Evolutionary conservation across 1,140 invertebrate species (phyloP).

Genomic region (Pollicipes pollicipes): DNA sequence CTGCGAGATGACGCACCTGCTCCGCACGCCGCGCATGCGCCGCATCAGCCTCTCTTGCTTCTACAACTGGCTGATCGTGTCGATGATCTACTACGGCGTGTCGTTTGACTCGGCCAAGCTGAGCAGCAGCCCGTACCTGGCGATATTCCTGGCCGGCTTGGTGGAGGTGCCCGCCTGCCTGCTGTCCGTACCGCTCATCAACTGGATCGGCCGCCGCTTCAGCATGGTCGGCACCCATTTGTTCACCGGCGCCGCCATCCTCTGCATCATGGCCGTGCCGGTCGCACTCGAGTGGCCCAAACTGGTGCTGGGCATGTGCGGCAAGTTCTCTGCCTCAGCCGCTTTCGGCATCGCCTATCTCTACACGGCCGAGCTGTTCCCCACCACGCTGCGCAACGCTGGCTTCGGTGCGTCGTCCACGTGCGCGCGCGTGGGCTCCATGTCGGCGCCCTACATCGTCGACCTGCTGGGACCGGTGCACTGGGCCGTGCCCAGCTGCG

Average conservation of each 20-base stretch:
- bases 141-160: slow-evolving; percentile 17
- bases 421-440: slow-evolving; percentile 53
- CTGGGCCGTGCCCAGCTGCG: neutral
- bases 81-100: slow-evolving; percentile 51
- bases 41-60: slow-evolving; percentile 52
- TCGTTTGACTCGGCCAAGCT: slow-evolving; percentile 58
- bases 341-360: slow-evolving; percentile 63
- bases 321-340: slow-evolving; percentile 61
- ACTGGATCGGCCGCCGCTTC: neutral
- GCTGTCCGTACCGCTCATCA: slow-evolving; percentile 6
- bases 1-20: slow-evolving; percentile 26
- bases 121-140: slow-evolving; percentile 15
- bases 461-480: slow-evolving; percentile 19
- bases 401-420: slow-evolving; percentile 59
- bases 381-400: slow-evolving; percentile 61
- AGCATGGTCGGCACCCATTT: neutral
- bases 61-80: slow-evolving; percentile 46
- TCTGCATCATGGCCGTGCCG: neutral
- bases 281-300: neutral
- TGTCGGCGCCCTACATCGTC: slow-evolving; percentile 52
- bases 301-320: slow-evolving; percentile 45
- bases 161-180: slow-evolving; percentile 18
- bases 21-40: slow-evolving; percentile 48
- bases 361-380: slow-evolving; percentile 63
- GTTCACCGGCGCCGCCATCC: neutral